Conservation (phyloP, 2,113 vertebrate species). For the Oplegnathus fasciatus region DNA sequence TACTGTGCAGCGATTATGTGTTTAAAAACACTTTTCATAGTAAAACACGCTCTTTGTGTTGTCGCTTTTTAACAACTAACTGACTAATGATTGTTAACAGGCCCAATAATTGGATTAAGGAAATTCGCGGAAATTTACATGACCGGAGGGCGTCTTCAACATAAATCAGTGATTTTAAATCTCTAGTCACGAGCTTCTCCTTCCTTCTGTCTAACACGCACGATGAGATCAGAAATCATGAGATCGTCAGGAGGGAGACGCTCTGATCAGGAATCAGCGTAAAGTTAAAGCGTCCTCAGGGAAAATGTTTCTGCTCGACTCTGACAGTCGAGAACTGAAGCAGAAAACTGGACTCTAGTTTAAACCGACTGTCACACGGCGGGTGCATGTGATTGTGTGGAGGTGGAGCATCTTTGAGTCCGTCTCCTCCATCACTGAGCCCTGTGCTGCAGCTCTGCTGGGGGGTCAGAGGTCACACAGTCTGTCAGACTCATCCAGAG, state of each 20-base stretch:
- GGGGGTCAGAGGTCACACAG: conserved; percentile 28
- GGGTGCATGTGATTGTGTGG: not conserved
- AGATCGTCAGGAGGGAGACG: not conserved
- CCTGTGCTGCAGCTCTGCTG: not conserved
- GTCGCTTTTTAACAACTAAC: not conserved
- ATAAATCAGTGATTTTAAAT: not conserved
- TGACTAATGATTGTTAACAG: too few relatives aligned
- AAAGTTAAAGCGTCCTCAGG: not conserved
- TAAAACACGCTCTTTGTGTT: not conserved
- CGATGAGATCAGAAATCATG: conserved; percentile 7
- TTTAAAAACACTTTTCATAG: not conserved
- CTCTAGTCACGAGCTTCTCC: not conserved
- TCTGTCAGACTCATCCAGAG: not conserved
- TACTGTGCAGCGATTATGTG: too few relatives aligned
- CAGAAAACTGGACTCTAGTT: too few relatives aligned
- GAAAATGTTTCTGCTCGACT: not conserved
- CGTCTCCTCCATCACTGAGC: not conserved
- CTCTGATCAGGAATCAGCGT: too few relatives aligned
- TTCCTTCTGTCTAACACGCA: not conserved
- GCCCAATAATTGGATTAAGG: not conserved
- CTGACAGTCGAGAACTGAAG: too few relatives aligned
- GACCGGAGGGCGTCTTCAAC: not conserved
- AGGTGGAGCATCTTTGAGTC: not conserved
- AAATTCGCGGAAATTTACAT: not conserved
- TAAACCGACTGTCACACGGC: not conserved